Evolutionary conservation across 1,140 invertebrate species (phyloP).

Genomic region (Heliconius melpomene): DNA sequence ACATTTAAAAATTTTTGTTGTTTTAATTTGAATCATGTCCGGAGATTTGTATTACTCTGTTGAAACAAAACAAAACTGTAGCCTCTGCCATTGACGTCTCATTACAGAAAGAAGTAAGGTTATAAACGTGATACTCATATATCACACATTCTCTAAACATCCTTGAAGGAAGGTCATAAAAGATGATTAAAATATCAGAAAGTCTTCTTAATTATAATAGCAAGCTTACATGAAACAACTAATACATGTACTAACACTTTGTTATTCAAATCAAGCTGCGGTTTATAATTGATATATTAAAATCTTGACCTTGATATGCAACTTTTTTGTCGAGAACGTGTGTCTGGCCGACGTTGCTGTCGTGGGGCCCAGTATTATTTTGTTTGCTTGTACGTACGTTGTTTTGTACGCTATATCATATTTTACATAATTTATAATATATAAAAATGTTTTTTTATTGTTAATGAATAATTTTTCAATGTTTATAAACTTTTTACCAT

Average conservation of each 20-base stretch:
- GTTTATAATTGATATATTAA: conserved; percentile 54
- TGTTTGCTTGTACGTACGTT: too few species aligned
- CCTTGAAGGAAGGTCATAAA: neutral
- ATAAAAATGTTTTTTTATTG: neutral
- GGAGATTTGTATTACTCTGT: neutral
- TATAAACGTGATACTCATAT: conserved; percentile 2
- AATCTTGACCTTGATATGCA: conserved; percentile 51
- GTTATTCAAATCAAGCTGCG: conserved; percentile 40
- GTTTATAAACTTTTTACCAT: neutral
- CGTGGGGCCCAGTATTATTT: conserved; percentile 45
- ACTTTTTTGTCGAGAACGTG: conserved; percentile 50
- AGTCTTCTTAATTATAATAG: neutral
- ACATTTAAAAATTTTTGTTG: too few species aligned
- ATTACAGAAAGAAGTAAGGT: neutral
- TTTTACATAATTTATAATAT: neutral
- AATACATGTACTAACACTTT: conserved; percentile 21
- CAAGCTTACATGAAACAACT: neutral
- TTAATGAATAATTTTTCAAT: neutral
- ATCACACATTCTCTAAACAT: conserved; percentile 6
- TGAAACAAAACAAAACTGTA: neutral
- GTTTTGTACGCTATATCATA: conserved; percentile 28
- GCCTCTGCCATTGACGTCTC: neutral
- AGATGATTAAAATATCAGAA: neutral
- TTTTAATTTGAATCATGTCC: neutral
- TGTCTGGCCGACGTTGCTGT: conserved; percentile 33